phyloP scores from a whole-genome alignment of 2,888 invertebrate species.

The Spodoptera littoralis region DNA sequence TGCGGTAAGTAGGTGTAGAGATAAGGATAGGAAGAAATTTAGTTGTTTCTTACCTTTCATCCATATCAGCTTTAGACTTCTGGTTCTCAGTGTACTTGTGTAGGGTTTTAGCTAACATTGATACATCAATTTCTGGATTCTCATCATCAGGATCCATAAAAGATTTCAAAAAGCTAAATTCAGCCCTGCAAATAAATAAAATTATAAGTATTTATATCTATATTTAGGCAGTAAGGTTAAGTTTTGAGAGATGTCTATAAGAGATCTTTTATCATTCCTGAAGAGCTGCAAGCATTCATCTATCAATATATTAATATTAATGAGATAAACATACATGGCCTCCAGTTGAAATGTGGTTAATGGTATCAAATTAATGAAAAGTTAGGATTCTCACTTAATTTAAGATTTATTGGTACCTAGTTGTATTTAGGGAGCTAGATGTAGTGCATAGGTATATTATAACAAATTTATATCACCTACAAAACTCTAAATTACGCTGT shows the following conservation, averaged over 20 bases:
- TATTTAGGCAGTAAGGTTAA: too few species aligned
- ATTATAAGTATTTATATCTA: too few species aligned
- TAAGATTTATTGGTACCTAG: too few species aligned
- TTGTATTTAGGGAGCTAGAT: too few species aligned
- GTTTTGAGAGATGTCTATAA: too few species aligned
- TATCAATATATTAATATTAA: neutral
- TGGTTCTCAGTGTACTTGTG: slow-evolving; percentile 80
- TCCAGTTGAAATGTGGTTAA: too few species aligned
- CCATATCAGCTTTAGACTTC: slow-evolving; percentile 79
- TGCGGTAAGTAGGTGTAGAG: too few species aligned
- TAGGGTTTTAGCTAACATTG: slow-evolving; percentile 74
- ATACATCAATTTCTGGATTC: slow-evolving; percentile 80
- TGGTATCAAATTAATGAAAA: neutral
- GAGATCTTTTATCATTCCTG: too few species aligned
- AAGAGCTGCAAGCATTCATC: neutral
- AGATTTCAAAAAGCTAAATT: slow-evolving; percentile 76
- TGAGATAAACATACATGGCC: too few species aligned
- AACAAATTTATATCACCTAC: too few species aligned
- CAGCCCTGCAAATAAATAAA: slow-evolving; percentile 66
- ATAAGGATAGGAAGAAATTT: neutral
- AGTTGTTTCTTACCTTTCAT: slow-evolving; percentile 75
- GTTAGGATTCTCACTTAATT: neutral
- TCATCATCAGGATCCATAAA: slow-evolving; percentile 79
- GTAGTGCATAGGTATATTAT: too few species aligned
- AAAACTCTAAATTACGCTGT: slow-evolving; percentile 1